Evolutionary conservation across 2,113 vertebrate genomes (phyloP), one percentile per base, ranked within the genome.

Genomic region (Hirundichthys speculiger): DNA sequence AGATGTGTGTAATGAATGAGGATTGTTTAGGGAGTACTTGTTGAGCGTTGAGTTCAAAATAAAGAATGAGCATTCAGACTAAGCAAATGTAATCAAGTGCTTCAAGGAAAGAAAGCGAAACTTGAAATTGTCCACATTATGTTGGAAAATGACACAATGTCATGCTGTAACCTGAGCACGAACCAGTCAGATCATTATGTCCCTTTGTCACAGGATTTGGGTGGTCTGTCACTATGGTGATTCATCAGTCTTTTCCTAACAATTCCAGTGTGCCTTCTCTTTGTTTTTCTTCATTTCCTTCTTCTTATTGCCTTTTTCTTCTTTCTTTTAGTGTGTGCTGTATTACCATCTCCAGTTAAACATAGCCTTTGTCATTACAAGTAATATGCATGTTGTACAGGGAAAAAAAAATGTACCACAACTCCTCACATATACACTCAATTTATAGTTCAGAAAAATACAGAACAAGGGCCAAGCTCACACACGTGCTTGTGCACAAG

Each of bases 171-270:
- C 61, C 38, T 21, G 39, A 76, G 30, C 16, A 51, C 34, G 30
- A 40, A 48, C 78, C 42, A 56, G 60, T 46, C 73, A 15, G 59
- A 41, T 76, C 25, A 30, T 42, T 64, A 45, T 1, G 25, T 43
- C 18, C 43, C 56, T 58, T 79, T 59, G 55, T 66, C 56, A 65
- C 50, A 66, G 11, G 16, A 27, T 67, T 63, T 79, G 48, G 12
- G 19, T 69, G 39, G 21, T 46, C 47, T 69, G 69, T 82, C 52
- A 57, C 80, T 43, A 69, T 53, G 56, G 75, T 10, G 13, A 66
- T 24, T 21, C 11, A 30, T 50, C 45, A 21, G 58, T 83, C 61
- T 61, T 78, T 49, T 65, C 48, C 50, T 75, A 83, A 83, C 67
- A 80, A 48, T 53, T 54, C 3, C 39, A 30, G 39, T 52, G 47